A percentile compares a stretch with the other conserved stretches of the same genome.
phyloP scores from a whole-genome alignment of 2,888 invertebrate genomes.

The Stenchaetothrips biformis region DNA sequence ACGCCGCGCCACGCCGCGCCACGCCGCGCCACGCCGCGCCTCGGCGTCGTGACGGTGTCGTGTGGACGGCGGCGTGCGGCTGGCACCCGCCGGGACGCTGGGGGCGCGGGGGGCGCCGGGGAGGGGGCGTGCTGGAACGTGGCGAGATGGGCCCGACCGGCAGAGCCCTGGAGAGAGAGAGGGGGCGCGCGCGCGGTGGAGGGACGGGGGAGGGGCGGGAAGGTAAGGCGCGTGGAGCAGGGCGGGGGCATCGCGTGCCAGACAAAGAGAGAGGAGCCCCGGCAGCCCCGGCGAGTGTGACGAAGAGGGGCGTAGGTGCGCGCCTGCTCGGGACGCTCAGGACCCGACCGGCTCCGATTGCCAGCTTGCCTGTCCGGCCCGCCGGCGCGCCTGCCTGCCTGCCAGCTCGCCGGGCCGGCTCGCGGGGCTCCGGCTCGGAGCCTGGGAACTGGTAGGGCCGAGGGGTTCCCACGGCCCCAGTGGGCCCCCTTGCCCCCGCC shows the following conservation, averaged over 20 bases:
- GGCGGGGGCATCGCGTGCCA: slow-evolving; percentile 18
- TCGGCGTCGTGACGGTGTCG: slow-evolving; percentile 7
- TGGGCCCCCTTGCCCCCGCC: background rate
- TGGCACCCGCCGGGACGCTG: background rate
- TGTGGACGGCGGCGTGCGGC: slow-evolving; percentile 15
- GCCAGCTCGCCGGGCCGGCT: too few relatives aligned
- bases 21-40: background rate
- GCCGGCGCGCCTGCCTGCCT: too few relatives aligned
- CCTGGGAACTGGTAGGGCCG: slow-evolving; percentile 16
- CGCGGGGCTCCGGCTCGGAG: slow-evolving; percentile 5
- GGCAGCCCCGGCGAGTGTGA: background rate
- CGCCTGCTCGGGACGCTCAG: too few relatives aligned
- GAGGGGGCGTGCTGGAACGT: background rate
- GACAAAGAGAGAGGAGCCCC: background rate
- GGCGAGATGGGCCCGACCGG: background rate
- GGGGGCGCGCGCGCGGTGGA: too few relatives aligned
- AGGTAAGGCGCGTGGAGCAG: background rate
- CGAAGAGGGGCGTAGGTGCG: background rate
- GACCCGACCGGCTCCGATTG: background rate
- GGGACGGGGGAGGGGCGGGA: background rate
- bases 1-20: background rate
- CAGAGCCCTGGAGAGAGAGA: background rate
- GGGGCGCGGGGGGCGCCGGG: background rate
- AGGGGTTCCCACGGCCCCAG: slow-evolving; percentile 19
- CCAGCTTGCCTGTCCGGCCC: background rate